These are phyloP conservation scores for Sinonovacula constricta DNA, from an alignment of 1,140 invertebrate genomes.

Conservation along the genomic window DNA sequence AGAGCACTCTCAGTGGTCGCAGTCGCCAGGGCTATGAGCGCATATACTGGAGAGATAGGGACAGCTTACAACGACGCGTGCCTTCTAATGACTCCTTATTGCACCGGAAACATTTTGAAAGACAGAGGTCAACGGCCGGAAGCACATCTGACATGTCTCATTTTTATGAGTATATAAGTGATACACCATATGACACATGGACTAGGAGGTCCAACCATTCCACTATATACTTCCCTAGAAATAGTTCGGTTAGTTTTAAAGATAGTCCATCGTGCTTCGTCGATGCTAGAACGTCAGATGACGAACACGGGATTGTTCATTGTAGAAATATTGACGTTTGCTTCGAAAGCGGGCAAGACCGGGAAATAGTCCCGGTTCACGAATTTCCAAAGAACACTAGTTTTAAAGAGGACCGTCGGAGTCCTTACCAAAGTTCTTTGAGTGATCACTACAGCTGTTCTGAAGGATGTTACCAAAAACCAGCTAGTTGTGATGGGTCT, in stretches of 20 bases:
- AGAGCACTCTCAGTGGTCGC: constrained; percentile 40
- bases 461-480: constrained; percentile 8
- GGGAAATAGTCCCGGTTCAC: constrained; percentile 36
- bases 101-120: constrained; percentile 32
- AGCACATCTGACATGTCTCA: constrained; percentile 49
- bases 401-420: constrained; percentile 11
- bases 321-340: constrained; percentile 26
- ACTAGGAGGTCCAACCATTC: constrained; percentile 45
- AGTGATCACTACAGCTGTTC: constrained; percentile 13
- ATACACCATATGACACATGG: constrained; percentile 35
- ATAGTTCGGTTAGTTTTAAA: constrained; percentile 42
- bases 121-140: constrained; percentile 44
- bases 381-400: background rate
- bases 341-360: background rate
- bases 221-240: constrained; percentile 40
- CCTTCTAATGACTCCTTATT: constrained; percentile 34
- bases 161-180: constrained; percentile 51
- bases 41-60: constrained; percentile 42
- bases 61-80: constrained; percentile 13
- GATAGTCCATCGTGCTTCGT: constrained; percentile 19
- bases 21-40: constrained; percentile 47
- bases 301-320: constrained; percentile 29
- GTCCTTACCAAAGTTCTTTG: background rate
- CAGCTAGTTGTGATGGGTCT: background rate
- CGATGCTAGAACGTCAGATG: constrained; percentile 39